A percentile compares a stretch with the other conserved stretches of the same genome.
phyloP scores from a whole-genome alignment of 2,113 vertebrate genomes.

The Saccopteryx leptura region DNA sequence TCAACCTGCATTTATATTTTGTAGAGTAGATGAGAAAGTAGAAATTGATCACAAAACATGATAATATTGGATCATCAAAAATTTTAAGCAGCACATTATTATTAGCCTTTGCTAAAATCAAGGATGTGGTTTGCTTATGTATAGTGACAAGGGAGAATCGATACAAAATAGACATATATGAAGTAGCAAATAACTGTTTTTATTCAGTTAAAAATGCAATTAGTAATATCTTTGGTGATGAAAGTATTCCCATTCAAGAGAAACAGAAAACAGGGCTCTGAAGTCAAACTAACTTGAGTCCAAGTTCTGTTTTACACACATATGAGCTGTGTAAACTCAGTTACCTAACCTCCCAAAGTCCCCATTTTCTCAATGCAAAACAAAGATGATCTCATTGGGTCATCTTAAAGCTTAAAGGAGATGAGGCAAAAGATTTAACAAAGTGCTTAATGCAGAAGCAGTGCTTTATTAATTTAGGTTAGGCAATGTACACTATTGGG shows the following conservation, averaged over 20 bases:
- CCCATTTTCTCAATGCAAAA: neutral
- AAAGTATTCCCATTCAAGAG: slow-evolving; percentile 16
- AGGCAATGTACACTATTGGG: neutral
- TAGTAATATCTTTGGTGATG: neutral
- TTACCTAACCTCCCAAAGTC: neutral
- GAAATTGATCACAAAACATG: neutral
- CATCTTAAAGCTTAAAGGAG: slow-evolving; percentile 29
- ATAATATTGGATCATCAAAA: neutral
- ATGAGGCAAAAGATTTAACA: neutral
- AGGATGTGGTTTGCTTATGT: neutral
- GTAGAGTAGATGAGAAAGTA: neutral
- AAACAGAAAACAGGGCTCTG: neutral
- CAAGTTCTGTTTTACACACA: neutral
- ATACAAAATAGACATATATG: neutral
- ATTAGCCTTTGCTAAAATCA: neutral
- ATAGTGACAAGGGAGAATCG: neutral
- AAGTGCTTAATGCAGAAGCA: neutral
- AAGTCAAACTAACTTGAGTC: neutral
- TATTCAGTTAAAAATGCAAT: slow-evolving; percentile 30
- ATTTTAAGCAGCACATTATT: neutral
- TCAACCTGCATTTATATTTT: neutral
- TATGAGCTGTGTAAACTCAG: neutral
- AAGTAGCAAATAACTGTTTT: neutral
- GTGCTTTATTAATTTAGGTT: neutral
- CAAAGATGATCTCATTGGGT: neutral